Evolutionary conservation across 2,888 invertebrate genomes (phyloP), one percentile per base, ranked within the genome.

Genomic region (Lissonota sp.): DNA sequence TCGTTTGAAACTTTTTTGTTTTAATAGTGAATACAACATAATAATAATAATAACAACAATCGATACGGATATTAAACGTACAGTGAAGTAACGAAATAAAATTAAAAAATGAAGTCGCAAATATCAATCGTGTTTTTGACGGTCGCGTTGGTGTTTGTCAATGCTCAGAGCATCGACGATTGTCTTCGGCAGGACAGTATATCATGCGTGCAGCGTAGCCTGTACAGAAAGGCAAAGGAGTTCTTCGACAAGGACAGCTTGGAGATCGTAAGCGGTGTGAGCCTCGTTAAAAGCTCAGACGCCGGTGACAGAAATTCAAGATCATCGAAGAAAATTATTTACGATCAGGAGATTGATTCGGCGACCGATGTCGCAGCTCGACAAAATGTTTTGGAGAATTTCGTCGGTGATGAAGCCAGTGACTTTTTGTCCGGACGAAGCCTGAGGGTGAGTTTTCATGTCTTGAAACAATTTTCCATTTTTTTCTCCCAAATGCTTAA

Each of bases 111-210:
- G 85, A 81, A 85, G 53, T 49, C 71, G 49, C 77, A 82, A 86
- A 55, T 81, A 64, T 83, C 85, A 73, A 79, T 88, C 84, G 87
- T 89, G 86, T 83, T 88, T 63, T 58, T 90, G 46, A 72, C 85
- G 16, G 84, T 84, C 78, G 79, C 84, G 63, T 83, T 87, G 75
- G 88, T 85, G 73, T 84, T 86, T 6, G 88, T 88, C 62, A 86
- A 87, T 12, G 89, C 90, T 67, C 92, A 93, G 83, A 92, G 86
- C 84, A 91, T 94, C 86, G 93, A 94, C 86, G 93, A 94, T 85
- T 95, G 95, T 88, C 92, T 95, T 83, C 92, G 93, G 85, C 93
- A 94, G 88, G 95, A 95, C 92, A 95, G 95, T 78, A 95, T 95
- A 84, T 94, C 95, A 85, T 95, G 95, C 92, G 92, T 95, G 80